Conservation (phyloP, 2,797 vertebrate species). For the Microctenopoma lineatum region DNA sequence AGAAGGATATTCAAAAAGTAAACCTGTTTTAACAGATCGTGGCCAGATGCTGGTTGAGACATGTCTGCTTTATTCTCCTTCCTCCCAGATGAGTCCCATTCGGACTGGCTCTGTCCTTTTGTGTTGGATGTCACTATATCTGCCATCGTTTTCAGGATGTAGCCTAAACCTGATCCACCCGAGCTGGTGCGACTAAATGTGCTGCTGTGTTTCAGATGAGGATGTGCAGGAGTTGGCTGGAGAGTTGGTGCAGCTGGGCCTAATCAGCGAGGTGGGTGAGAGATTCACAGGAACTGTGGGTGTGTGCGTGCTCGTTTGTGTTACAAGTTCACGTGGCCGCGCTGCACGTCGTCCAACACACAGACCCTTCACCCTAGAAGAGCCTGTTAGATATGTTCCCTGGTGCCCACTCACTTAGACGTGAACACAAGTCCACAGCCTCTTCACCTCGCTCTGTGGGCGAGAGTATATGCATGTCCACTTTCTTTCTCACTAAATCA, state of each 20-base stretch:
- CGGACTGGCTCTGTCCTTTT: neutral
- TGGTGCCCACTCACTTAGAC: constrained; percentile 12
- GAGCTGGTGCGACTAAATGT: constrained; percentile 30
- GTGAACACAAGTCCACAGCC: neutral
- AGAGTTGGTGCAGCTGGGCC: constrained; percentile 94
- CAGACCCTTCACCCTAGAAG: neutral
- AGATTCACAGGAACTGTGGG: neutral
- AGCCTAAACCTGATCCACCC: constrained; percentile 2
- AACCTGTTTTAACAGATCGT: constrained; percentile 37
- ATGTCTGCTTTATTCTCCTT: constrained; percentile 16
- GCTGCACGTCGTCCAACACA: neutral
- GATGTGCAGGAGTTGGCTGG: constrained; percentile 91
- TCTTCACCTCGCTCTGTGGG: constrained; percentile 12
- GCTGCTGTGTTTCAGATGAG: constrained; percentile 87
- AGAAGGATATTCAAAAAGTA: constrained; percentile 10
- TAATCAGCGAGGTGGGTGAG: constrained; percentile 93
- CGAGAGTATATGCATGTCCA: neutral
- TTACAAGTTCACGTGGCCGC: constrained; percentile 6
- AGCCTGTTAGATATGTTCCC: constrained; percentile 8
- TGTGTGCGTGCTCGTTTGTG: neutral
- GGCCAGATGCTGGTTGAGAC: constrained; percentile 35
- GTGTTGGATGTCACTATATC: neutral
- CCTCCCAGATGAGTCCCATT: constrained; percentile 4
- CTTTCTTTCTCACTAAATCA: constrained; percentile 2
- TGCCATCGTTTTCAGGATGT: neutral